These are phyloP conservation scores for Xenopus laevis DNA, from an alignment of 2,113 vertebrate genomes.

Conservation along the genomic window DNA sequence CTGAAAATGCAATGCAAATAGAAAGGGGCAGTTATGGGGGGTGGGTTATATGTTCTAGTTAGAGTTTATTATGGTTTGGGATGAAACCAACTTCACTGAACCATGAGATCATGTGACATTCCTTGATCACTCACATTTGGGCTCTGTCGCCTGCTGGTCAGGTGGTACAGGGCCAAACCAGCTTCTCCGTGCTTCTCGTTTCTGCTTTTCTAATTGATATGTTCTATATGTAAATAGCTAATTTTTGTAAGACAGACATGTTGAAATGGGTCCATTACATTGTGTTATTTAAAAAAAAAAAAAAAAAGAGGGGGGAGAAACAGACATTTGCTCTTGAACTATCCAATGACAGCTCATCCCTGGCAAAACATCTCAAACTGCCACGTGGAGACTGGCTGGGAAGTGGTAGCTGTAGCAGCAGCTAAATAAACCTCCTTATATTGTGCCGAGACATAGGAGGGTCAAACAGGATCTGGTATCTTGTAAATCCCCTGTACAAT, in stretches of 20 bases:
- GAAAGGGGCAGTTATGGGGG: neutral
- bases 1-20: constrained; percentile 23
- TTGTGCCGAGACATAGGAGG: no score
- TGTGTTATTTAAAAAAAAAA: neutral
- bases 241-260: constrained; percentile 48
- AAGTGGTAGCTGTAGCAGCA: no score
- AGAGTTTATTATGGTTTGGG: neutral
- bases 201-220: constrained; percentile 36
- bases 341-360: no score
- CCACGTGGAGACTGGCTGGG: no score
- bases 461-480: constrained; percentile 22
- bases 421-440: no score
- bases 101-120: constrained; percentile 52
- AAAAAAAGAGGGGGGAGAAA: no score
- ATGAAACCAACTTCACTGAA: neutral
- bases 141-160: constrained; percentile 62
- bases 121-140: constrained; percentile 54
- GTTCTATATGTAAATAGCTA: constrained; percentile 25
- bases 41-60: neutral
- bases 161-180: constrained; percentile 47
- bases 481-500: neutral
- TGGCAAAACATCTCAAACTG: no score
- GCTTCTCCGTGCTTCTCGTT: constrained; percentile 6
- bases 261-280: constrained; percentile 40
- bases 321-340: no score